Conservation (phyloP, 2,113 vertebrate genomes). For the Cochlearius cochlearius region DNA sequence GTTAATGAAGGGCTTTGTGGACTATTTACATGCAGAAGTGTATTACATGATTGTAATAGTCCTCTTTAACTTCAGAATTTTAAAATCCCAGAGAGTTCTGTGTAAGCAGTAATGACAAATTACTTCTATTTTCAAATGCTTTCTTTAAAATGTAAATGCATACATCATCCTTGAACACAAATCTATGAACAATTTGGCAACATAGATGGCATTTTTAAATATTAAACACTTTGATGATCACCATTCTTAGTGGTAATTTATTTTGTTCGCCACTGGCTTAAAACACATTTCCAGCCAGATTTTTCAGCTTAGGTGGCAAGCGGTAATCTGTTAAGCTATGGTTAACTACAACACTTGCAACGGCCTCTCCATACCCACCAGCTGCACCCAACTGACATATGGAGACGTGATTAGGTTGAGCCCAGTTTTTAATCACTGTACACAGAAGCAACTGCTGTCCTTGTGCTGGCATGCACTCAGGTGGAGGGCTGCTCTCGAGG, state of each 20-base stretch:
- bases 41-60: neutral
- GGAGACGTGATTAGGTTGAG: neutral
- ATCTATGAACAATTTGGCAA: neutral
- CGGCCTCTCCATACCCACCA: neutral
- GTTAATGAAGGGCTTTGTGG: neutral
- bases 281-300: neutral
- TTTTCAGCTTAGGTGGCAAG: neutral
- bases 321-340: neutral
- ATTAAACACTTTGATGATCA: neutral
- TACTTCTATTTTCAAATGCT: neutral
- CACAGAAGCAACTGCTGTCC: neutral
- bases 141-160: neutral
- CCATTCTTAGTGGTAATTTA: neutral
- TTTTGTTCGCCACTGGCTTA: neutral
- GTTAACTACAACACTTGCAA: neutral
- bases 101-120: neutral
- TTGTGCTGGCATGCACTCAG: accelerated
- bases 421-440: neutral
- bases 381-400: neutral
- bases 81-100: neutral
- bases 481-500: neutral
- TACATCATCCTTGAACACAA: neutral
- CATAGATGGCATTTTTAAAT: neutral
- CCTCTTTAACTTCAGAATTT: neutral
- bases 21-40: neutral